phyloP scores from a whole-genome alignment of 1,140 invertebrate species.

The Adelges cooleyi region DNA sequence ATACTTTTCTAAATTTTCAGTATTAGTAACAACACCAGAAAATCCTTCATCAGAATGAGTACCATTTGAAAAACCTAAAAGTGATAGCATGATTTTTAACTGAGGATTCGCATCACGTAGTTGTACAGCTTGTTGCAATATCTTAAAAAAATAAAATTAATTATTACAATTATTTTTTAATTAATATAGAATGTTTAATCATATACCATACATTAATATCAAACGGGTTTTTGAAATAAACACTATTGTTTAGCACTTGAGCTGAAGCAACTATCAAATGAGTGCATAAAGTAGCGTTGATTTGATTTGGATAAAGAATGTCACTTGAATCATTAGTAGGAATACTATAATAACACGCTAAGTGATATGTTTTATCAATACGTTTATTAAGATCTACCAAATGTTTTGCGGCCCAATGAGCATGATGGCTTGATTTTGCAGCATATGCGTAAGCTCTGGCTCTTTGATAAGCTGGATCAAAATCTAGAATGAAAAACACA shows the following conservation, averaged over 20 bases:
- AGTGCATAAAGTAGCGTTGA: slow-evolving; percentile 54
- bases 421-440: not conserved
- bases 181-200: not conserved
- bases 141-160: slow-evolving; percentile 2
- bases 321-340: slow-evolving; percentile 22
- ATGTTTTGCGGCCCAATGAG: not conserved
- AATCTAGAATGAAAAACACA: not conserved
- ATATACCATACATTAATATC: slow-evolving; percentile 36
- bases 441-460: not conserved
- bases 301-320: slow-evolving; percentile 22
- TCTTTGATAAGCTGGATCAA: not conserved
- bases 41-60: slow-evolving; percentile 9
- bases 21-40: slow-evolving; percentile 29
- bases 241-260: slow-evolving; percentile 48
- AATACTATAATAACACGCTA: slow-evolving; percentile 32
- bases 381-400: not conserved
- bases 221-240: slow-evolving; percentile 40
- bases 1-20: slow-evolving; percentile 39
- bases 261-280: slow-evolving; percentile 70
- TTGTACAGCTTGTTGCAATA: slow-evolving; percentile 13
- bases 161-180: no score
- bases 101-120: not conserved
- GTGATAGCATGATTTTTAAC: slow-evolving; percentile 6
- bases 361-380: slow-evolving; percentile 21
- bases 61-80: slow-evolving; percentile 20